Conservation (phyloP, 2,797 vertebrate species). For the Sternarchorhynchus goeldii region DNA sequence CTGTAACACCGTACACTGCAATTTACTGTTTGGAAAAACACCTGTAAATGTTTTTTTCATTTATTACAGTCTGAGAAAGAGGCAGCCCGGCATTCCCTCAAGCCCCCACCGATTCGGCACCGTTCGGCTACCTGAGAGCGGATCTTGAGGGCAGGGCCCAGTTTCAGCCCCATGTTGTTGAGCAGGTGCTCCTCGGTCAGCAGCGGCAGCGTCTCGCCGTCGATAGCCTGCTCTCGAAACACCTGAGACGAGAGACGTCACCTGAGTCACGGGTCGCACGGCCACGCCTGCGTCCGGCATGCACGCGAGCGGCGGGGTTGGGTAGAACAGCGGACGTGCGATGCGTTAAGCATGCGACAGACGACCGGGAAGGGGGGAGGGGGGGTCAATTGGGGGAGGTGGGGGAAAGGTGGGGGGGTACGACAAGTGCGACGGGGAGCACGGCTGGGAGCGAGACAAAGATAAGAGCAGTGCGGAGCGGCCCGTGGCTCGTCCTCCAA, state of each 20-base stretch:
- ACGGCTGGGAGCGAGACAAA: slow-evolving; percentile 62
- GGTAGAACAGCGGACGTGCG: slow-evolving; percentile 37
- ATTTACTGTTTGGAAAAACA: too few species aligned
- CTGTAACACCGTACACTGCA: too few species aligned
- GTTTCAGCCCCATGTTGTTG: slow-evolving; percentile 95
- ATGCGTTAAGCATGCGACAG: slow-evolving; percentile 46
- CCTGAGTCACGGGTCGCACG: slow-evolving; percentile 47
- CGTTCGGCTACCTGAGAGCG: slow-evolving; percentile 86
- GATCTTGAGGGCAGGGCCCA: slow-evolving; percentile 96
- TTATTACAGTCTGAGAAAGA: too few species aligned
- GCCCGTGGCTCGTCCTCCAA: slow-evolving; percentile 54
- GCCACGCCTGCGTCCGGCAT: slow-evolving; percentile 26
- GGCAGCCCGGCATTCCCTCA: too few species aligned
- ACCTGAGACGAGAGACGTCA: slow-evolving; percentile 75
- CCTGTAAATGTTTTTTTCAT: too few species aligned
- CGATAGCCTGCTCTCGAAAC: slow-evolving; percentile 96
- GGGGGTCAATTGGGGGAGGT: not conserved
- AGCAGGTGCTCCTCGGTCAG: slow-evolving; percentile 96
- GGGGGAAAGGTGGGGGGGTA: not conserved
- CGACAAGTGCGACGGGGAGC: slow-evolving; percentile 43
- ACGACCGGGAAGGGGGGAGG: not conserved
- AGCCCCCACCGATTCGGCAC: not conserved
- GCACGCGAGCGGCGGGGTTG: slow-evolving; percentile 27
- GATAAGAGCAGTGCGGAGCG: slow-evolving; percentile 65
- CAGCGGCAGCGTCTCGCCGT: slow-evolving; percentile 93